These are phyloP conservation scores for Baronia brevicornis DNA, from an alignment of 2,888 invertebrate genomes.

Conservation along the genomic window DNA sequence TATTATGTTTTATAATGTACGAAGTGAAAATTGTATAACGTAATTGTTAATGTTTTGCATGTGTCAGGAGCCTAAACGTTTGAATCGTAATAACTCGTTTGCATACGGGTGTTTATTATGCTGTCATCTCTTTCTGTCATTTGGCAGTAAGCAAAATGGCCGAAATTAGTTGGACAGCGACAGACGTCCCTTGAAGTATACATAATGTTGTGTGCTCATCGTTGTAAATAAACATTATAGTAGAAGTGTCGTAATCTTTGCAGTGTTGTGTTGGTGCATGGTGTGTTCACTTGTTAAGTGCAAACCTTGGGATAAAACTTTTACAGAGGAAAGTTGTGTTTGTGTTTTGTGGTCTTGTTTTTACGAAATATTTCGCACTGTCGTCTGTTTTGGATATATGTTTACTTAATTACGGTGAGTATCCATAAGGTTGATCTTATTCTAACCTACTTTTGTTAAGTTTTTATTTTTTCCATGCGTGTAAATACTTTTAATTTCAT, in stretches of 20 bases:
- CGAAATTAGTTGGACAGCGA: conserved; percentile 52
- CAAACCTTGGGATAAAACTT: conserved; percentile 35
- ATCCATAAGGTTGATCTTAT: conserved; percentile 2
- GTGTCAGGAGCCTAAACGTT: too few species aligned
- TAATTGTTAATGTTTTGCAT: too few species aligned
- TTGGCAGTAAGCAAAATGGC: conserved; percentile 60
- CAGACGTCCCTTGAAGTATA: conserved; percentile 58
- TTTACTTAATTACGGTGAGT: conserved; percentile 65
- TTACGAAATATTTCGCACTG: conserved; percentile 48
- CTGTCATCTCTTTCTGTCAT: conserved; percentile 43
- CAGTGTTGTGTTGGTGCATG: conserved; percentile 51
- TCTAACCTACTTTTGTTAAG: conserved; percentile 17
- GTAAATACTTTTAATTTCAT: conserved; percentile 45
- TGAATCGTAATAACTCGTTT: too few species aligned
- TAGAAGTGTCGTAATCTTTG: conserved; percentile 35
- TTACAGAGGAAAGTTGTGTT: conserved; percentile 40
- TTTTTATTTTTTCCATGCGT: conserved; percentile 33
- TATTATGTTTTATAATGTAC: too few species aligned
- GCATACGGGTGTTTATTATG: too few species aligned
- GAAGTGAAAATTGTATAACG: too few species aligned
- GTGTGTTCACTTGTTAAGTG: conserved; percentile 44
- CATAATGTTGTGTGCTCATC: conserved; percentile 39
- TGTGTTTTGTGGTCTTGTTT: conserved; percentile 69
- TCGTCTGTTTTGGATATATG: conserved; percentile 69
- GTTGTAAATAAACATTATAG: conserved; percentile 57